Evolutionary conservation across 2,113 vertebrate genomes (phyloP).

Genomic region (Phrynosoma platyrhinos): DNA sequence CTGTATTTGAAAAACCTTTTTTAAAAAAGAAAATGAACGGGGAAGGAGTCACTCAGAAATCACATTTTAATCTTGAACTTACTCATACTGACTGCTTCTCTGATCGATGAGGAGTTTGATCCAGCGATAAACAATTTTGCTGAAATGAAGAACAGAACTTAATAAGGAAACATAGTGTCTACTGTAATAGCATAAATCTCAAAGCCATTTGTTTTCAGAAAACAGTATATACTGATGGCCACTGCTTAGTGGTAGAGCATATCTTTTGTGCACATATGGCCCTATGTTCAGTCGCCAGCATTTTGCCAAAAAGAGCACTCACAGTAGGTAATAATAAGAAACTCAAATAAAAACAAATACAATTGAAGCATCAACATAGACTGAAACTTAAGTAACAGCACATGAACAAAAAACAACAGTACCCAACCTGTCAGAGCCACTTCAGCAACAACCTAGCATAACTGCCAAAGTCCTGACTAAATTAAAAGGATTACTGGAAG

Average conservation of each 20-base stretch:
- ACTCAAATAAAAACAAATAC: too few species aligned
- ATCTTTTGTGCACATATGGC: neutral
- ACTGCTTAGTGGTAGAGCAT: neutral
- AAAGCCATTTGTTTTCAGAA: neutral
- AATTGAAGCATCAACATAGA: too few species aligned
- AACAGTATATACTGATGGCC: neutral
- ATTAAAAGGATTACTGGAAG: too few species aligned
- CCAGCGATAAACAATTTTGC: slow-evolving; percentile 93
- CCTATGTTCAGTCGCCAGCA: neutral
- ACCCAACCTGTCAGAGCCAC: too few species aligned
- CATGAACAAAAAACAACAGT: too few species aligned
- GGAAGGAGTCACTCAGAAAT: slow-evolving; percentile 14
- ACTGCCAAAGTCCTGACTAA: too few species aligned
- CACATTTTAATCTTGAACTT: slow-evolving; percentile 67
- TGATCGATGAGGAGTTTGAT: slow-evolving; percentile 85
- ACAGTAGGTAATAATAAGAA: neutral
- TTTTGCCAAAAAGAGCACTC: neutral
- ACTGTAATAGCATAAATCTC: neutral
- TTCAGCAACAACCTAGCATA: too few species aligned
- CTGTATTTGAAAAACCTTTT: neutral
- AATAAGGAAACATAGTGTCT: slow-evolving; percentile 24
- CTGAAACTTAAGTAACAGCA: too few species aligned
- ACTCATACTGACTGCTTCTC: slow-evolving; percentile 91
- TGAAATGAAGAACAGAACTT: slow-evolving; percentile 72
- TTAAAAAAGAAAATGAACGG: neutral